These are phyloP conservation scores for Melipona bicolor DNA, from an alignment of 2,888 invertebrate species.

Conservation along the genomic window DNA sequence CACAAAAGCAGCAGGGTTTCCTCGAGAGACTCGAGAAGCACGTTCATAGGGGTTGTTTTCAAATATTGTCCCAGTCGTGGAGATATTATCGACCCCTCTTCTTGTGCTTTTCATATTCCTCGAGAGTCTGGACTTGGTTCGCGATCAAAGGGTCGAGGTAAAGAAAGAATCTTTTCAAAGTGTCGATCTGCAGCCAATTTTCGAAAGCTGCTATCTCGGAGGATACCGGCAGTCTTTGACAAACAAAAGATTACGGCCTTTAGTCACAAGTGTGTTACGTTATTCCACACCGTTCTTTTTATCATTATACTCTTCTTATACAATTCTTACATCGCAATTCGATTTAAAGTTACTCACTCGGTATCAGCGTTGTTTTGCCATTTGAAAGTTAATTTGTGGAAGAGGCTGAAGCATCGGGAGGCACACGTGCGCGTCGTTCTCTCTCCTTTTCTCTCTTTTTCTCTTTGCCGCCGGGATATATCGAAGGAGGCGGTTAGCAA, in stretches of 20 bases:
- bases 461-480: slow-evolving; percentile 38
- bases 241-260: slow-evolving; percentile 1
- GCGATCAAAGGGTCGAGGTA: slow-evolving; percentile 51
- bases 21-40: slow-evolving; percentile 46
- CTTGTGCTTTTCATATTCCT: slow-evolving; percentile 59
- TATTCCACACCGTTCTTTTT: too few species aligned
- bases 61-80: slow-evolving; percentile 55
- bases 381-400: slow-evolving; percentile 12
- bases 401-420: slow-evolving; percentile 10
- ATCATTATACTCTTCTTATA: background rate
- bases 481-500: slow-evolving; percentile 67
- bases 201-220: slow-evolving; percentile 22
- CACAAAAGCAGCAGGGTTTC: slow-evolving; percentile 45
- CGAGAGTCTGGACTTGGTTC: slow-evolving; percentile 47
- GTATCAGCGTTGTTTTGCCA: background rate
- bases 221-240: slow-evolving; percentile 21
- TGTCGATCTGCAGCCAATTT: slow-evolving; percentile 56
- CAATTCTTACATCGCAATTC: background rate
- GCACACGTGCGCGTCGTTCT: slow-evolving; percentile 44
- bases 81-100: slow-evolving; percentile 62
- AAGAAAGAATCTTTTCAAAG: slow-evolving; percentile 36
- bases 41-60: slow-evolving; percentile 65
- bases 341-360: background rate
- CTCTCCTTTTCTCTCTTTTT: background rate
- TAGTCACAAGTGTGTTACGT: background rate